These are phyloP conservation scores for fruit fly (Drosophila melanogaster) DNA, from an alignment of 1,140 invertebrate genomes.

Conservation along the genomic window Release_6_plus_ISO1_MT NT_037436.4:7671501-7672000, in stretches of 20 bases:
- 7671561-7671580: neutral
- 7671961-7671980: no score
- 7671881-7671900: neutral
- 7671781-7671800: neutral
- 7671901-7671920: no score
- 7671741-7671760: neutral
- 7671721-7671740: slow-evolving; percentile 3
- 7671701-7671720: neutral
- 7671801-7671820: neutral
- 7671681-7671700: neutral
- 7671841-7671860: neutral
- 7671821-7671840: neutral
- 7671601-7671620: slow-evolving; percentile 24
- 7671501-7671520: neutral
- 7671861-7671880: neutral
- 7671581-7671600: neutral
- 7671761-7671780: neutral
- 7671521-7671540: neutral
- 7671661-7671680: neutral
- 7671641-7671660: slow-evolving; percentile 6
- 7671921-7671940: no score
- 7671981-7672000: neutral
- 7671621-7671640: neutral
- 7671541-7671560: neutral
- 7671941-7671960: no score